Evolutionary conservation across 2,797 vertebrate species (phyloP), one percentile per base, ranked within the genome.

Genomic region (Pseudochirops corinnae): DNA sequence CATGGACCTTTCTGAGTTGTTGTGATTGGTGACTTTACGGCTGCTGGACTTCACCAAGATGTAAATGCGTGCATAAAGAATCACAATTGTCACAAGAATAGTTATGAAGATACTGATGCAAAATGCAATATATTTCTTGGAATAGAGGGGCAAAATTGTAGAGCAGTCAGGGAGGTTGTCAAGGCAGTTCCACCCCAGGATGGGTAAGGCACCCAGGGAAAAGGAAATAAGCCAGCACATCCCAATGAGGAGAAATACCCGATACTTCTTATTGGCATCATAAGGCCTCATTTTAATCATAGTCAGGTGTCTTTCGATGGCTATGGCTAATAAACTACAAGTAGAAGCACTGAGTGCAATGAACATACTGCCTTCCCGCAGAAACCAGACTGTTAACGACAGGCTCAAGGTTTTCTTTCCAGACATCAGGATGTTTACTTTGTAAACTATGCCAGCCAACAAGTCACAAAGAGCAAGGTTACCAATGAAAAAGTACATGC

Each of bases 281-380:
- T 99, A 99, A 7, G 99, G 99, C 97, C 99, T 99, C 99, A 99
- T 99, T 98, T 99, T 99, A 97, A 99, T 99, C 99, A 99, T 99
- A 14, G 99, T 99, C 98, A 99, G 98, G 98, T 99, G 99, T 92
- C 99, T 98, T 97, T 99, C 99, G 21, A 99, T 99, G 2, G 99
- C 99, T 60, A 99, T 99, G 0, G 99, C 99, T 96, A 99, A 97
- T 74, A 99, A 98, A 92, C 99, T 99, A 93, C 99, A 99, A 46
- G 99, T 99, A 56, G 99, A 99, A 0, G 99, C 99, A 7, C 99
- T 98, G 0, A 99, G 98, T 0, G 99, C 99, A 58, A 99, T 99
- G n/a, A 99, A 99, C 99, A 99, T 99, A 97, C 99, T 99, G 53
- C 99, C 99, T 98, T 99, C 99, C 58, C 99, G 98, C 74, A 99